Evolutionary conservation across 2,888 invertebrate species (phyloP).

Genomic region (Branchipolynoe longqiensis): DNA sequence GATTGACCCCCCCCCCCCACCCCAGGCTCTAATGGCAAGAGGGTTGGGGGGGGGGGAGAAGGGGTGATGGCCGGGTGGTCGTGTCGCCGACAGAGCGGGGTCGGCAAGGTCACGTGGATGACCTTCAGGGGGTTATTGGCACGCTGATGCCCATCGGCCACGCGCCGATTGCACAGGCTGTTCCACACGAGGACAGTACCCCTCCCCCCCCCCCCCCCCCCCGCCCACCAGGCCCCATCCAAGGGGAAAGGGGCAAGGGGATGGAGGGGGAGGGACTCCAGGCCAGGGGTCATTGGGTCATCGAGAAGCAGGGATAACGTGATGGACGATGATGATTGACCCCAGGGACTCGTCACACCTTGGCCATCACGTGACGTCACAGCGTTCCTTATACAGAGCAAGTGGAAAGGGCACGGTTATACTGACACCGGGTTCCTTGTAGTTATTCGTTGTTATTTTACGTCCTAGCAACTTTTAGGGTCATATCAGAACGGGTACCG

Average conservation of each 20-base stretch:
- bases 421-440: too few relatives aligned
- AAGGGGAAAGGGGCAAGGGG: background rate
- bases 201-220: background rate
- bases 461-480: too few relatives aligned
- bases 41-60: background rate
- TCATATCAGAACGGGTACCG: too few relatives aligned
- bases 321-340: background rate
- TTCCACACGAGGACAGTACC: too few relatives aligned
- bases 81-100: background rate
- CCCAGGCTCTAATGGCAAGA: constrained; percentile 1
- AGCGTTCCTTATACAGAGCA: too few relatives aligned
- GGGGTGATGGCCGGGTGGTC: background rate
- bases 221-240: background rate
- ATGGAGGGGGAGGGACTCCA: background rate
- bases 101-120: background rate
- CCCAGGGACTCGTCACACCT: too few relatives aligned
- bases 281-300: background rate
- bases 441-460: too few relatives aligned
- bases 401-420: too few relatives aligned
- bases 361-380: too few relatives aligned
- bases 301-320: background rate
- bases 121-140: background rate
- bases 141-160: too few relatives aligned
- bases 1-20: background rate
- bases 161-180: too few relatives aligned